phyloP scores from a whole-genome alignment of 2,888 invertebrate genomes.

The Tenthredo amoena region DNA sequence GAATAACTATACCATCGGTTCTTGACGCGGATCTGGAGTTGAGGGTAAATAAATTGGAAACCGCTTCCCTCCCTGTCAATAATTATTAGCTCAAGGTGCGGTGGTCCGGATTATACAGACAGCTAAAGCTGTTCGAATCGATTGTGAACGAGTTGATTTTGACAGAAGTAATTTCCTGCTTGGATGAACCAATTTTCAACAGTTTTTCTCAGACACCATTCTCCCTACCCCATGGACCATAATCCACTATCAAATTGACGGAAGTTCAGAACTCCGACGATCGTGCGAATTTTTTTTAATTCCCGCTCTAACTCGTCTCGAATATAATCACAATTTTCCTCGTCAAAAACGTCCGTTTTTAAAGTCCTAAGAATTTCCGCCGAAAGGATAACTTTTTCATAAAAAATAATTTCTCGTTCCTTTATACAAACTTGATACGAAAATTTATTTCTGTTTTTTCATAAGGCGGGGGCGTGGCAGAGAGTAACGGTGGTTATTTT shows the following conservation, averaged over 20 bases:
- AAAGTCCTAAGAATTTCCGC: not conserved
- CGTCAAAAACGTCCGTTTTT: not conserved
- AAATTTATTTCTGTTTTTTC: not conserved
- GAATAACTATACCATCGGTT: slow-evolving; percentile 12
- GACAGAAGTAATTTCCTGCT: not conserved
- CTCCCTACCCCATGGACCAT: not conserved
- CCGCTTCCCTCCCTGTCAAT: not conserved
- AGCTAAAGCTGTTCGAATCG: not conserved
- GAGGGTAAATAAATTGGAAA: slow-evolving; percentile 8
- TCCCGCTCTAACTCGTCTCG: not conserved
- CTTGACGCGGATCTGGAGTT: slow-evolving; percentile 13
- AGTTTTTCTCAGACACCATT: not conserved
- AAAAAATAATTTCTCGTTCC: not conserved
- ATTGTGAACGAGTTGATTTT: slow-evolving; percentile 4
- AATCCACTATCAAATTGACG: not conserved
- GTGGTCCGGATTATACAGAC: not conserved
- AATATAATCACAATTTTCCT: not conserved
- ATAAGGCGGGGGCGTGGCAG: too few species aligned
- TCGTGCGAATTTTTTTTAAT: not conserved
- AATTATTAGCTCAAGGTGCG: not conserved
- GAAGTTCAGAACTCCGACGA: not conserved
- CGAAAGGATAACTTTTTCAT: not conserved
- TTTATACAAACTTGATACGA: not conserved
- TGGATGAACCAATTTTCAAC: not conserved
- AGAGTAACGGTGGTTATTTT: not conserved